phyloP scores from a whole-genome alignment of 2,797 vertebrate species.

The Ambastaia sidthimunki region DNA sequence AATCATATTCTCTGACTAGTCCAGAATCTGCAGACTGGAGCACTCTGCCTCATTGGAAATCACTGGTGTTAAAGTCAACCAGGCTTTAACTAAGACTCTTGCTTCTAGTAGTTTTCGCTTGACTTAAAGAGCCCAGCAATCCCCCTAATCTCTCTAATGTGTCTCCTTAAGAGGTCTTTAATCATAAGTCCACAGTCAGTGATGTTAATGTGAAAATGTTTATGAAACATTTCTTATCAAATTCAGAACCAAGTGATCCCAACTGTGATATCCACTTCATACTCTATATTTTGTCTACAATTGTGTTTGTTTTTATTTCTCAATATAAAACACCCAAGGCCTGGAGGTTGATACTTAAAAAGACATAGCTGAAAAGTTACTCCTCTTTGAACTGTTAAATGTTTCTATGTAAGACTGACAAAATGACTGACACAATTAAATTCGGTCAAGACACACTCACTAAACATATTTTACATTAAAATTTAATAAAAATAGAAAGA shows the following conservation, averaged over 20 bases:
- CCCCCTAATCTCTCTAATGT: too few species aligned
- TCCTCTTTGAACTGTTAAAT: background rate
- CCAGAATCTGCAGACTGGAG: background rate
- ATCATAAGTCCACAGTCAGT: background rate
- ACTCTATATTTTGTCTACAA: background rate
- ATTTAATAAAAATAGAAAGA: background rate
- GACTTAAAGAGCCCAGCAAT: background rate
- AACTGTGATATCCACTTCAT: background rate
- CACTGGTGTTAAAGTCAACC: too few species aligned
- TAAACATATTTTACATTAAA: conserved; percentile 5
- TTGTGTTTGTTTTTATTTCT: background rate
- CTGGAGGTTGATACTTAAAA: background rate
- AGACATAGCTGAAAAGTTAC: background rate
- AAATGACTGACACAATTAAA: background rate
- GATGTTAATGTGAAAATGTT: too few species aligned
- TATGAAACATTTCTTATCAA: too few species aligned
- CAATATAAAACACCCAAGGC: background rate
- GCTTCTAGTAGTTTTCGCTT: too few species aligned
- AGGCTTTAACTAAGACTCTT: too few species aligned
- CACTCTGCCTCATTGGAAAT: background rate
- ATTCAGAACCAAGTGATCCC: too few species aligned
- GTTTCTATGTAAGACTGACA: background rate
- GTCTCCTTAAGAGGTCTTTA: background rate
- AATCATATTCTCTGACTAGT: background rate
- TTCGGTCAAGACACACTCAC: background rate